A percentile compares a stretch with the other conserved stretches of the same genome.
These are phyloP conservation scores for Trematocara marginatum DNA, from an alignment of 2,113 vertebrate species.

Conservation along the genomic window DNA sequence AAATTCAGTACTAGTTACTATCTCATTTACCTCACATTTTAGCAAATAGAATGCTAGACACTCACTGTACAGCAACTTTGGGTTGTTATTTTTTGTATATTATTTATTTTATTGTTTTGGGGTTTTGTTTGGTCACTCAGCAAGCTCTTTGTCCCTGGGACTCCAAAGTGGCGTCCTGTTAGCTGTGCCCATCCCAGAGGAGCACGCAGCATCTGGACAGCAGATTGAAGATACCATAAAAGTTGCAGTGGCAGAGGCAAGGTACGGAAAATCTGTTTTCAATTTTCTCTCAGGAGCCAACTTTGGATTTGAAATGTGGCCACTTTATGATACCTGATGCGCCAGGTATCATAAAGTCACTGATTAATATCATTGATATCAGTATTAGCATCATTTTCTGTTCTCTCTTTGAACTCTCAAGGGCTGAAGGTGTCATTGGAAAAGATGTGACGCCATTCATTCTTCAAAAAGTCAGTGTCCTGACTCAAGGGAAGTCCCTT, in stretches of 20 bases:
- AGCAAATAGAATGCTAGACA: background rate
- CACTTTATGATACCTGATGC: background rate
- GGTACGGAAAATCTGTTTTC: constrained; percentile 48
- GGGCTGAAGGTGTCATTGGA: constrained; percentile 73
- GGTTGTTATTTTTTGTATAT: background rate
- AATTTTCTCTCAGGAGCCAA: background rate
- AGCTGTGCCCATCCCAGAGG: constrained; percentile 81
- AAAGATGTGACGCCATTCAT: constrained; percentile 85
- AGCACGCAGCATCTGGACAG: constrained; percentile 71
- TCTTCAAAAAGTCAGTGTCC: constrained; percentile 75
- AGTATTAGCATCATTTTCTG: background rate
- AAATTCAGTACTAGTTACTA: background rate
- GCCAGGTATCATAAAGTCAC: background rate
- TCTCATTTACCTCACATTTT: background rate
- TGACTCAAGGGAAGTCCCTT: constrained; percentile 81
- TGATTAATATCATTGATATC: background rate
- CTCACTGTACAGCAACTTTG: background rate
- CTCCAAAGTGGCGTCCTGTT: constrained; percentile 80
- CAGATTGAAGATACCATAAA: constrained; percentile 79
- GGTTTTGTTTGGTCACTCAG: constrained; percentile 48
- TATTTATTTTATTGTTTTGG: background rate
- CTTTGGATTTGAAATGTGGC: background rate
- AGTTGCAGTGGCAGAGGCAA: constrained; percentile 74
- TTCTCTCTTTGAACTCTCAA: constrained; percentile 37
- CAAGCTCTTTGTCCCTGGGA: constrained; percentile 67